Evolutionary conservation across 1,140 invertebrate genomes (phyloP), one percentile per base, ranked within the genome.

Genomic region (Amyelois transitella): DNA sequence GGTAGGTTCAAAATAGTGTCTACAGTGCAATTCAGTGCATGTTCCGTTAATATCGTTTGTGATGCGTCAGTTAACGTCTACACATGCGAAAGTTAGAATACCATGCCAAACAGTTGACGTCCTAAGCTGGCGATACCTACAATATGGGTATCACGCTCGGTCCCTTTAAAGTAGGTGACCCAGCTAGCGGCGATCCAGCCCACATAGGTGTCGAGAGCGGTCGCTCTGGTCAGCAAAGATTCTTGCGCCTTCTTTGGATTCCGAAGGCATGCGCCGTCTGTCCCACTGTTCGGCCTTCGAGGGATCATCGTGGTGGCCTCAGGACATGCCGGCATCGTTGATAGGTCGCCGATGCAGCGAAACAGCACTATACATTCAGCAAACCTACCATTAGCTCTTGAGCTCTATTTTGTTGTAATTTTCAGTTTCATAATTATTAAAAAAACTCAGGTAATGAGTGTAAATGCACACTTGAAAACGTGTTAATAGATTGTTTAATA

Each of bases 271-370:
- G 62, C 69, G 17, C 62, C 65, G 6, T 38, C 64, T 10, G 22
- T 60, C 49, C 18, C 55, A n/a, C 10, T 38, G 52, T 24, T 10
- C 58, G 57, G 54, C 53, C 28, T 66, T 59, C 57, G 52, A 43
- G 21, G 54, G 24, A 10, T 20, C 25, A 60, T 50, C 18, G 54
- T 62, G 17, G 63, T 50, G 24, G 56, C 18, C 20, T 62, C 60
- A 59, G 72, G 74, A 64, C 82, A 84, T 69, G 72, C 75, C 43
- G 55, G 57, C 58, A 88, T 62, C 43, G 75, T 71, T 18, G 77
- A 78, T 55, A 88, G 75, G 66, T 88, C 85, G 44, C 84, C 82
- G 72, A 89, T 79, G 75, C 88, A 89, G 62, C 88, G 84, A 60
- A 63, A 80, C 67, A 89, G 70, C 65, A 88, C 88, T 89, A 69